These are phyloP conservation scores for Elephantulus edwardii DNA, from an alignment of 2,113 vertebrate species.

Conservation along the genomic window DNA sequence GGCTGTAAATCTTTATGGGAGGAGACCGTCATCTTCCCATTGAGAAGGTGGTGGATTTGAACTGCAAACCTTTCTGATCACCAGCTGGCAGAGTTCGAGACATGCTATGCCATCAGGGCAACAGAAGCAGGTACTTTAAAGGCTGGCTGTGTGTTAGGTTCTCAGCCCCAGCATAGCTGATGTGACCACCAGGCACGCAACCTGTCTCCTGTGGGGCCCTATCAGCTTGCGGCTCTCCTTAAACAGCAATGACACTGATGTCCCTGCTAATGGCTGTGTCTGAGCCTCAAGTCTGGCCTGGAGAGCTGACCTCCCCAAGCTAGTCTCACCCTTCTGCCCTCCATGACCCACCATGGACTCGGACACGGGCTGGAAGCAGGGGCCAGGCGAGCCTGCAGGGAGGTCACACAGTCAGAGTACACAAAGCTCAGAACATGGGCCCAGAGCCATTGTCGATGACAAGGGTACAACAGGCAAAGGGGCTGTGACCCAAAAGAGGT, in stretches of 20 bases:
- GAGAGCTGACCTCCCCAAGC: not conserved
- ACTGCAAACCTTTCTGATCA: not conserved
- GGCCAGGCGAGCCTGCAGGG: not conserved
- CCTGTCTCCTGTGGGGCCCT: not conserved
- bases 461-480: not conserved
- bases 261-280: not conserved
- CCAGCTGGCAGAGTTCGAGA: not conserved
- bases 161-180: fast-evolving
- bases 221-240: not conserved
- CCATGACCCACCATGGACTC: not conserved
- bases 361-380: not conserved
- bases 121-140: not conserved
- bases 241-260: not conserved
- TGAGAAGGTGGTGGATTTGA: too few relatives aligned
- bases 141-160: not conserved
- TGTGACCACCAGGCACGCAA: not conserved
- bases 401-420: not conserved
- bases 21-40: too few relatives aligned
- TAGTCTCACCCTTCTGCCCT: not conserved
- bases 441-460: not conserved
- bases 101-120: not conserved
- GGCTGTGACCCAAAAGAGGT: too few relatives aligned
- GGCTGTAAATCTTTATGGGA: too few relatives aligned
- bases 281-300: not conserved
- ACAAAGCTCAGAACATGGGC: not conserved